phyloP scores from a whole-genome alignment of 2,113 vertebrate genomes.

The Oncorhynchus clarkii region DNA sequence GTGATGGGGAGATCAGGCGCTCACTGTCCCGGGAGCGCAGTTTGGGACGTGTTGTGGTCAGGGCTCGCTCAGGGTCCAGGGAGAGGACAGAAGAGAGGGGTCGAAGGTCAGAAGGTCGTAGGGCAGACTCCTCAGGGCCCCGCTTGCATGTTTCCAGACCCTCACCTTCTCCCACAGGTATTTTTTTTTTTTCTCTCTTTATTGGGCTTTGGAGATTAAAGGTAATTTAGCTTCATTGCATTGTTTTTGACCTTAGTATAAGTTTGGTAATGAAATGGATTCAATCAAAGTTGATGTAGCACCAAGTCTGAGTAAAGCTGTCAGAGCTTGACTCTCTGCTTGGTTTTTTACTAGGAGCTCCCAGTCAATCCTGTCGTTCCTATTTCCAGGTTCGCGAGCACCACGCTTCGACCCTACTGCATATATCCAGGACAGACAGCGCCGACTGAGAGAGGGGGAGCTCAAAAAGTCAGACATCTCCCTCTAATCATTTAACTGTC shows the following conservation, averaged over 20 bases:
- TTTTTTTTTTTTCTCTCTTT: neutral
- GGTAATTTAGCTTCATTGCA: neutral
- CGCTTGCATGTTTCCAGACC: constrained; percentile 51
- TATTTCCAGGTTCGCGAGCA: constrained; percentile 56
- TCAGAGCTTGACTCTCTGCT: too few species aligned
- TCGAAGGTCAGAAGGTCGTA: constrained; percentile 71
- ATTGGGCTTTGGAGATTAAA: too few species aligned
- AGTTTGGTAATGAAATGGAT: too few species aligned
- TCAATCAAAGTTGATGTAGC: too few species aligned
- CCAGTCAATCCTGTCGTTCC: neutral
- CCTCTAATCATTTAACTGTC: neutral
- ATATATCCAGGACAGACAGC: constrained; percentile 84
- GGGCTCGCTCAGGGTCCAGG: constrained; percentile 77
- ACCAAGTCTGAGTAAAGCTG: too few species aligned
- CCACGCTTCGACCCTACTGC: constrained; percentile 88
- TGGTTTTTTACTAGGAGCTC: too few species aligned
- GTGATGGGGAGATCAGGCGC: constrained; percentile 61
- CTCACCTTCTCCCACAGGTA: constrained; percentile 84
- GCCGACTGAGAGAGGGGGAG: constrained; percentile 78
- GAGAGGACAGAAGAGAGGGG: constrained; percentile 63
- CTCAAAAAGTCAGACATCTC: constrained; percentile 76
- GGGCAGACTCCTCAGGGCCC: constrained; percentile 67
- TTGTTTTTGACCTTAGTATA: too few species aligned
- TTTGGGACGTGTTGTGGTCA: constrained; percentile 33
- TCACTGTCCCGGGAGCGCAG: constrained; percentile 72